phyloP scores from a whole-genome alignment of 1,140 invertebrate species.

The Trypoxylus dichotomus region DNA sequence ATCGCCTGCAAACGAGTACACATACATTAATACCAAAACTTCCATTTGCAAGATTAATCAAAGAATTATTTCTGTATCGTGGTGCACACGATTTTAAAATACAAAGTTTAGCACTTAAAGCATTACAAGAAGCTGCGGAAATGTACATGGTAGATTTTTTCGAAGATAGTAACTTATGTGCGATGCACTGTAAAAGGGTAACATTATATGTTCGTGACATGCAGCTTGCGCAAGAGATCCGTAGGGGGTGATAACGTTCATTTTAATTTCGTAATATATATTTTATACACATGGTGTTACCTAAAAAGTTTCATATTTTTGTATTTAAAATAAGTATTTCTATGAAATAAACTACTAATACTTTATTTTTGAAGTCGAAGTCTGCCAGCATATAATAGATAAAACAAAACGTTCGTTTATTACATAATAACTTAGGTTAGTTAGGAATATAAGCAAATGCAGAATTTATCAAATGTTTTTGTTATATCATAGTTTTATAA shows the following conservation, averaged over 20 bases:
- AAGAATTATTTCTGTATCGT: not conserved
- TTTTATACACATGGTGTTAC: too few species aligned
- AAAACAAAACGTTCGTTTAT: too few species aligned
- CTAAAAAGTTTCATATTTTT: too few species aligned
- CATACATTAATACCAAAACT: not conserved
- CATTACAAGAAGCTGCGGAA: slow-evolving; percentile 11
- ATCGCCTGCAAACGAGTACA: not conserved
- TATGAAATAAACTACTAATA: too few species aligned
- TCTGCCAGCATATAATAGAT: too few species aligned
- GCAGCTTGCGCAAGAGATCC: not conserved
- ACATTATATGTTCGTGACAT: slow-evolving; percentile 4
- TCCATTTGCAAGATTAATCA: slow-evolving; percentile 12
- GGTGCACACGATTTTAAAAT: not conserved
- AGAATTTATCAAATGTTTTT: too few species aligned
- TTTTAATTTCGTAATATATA: too few species aligned
- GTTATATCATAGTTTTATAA: too few species aligned
- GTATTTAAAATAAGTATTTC: too few species aligned
- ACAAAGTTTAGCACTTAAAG: not conserved
- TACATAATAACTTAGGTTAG: too few species aligned
- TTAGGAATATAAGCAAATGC: too few species aligned
- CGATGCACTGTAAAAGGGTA: slow-evolving; percentile 20
- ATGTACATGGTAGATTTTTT: slow-evolving; percentile 11
- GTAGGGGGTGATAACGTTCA: not conserved
- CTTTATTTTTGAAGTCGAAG: too few species aligned
- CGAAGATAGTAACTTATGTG: slow-evolving; percentile 24